Evolutionary conservation across 2,888 invertebrate genomes (phyloP), one percentile per base, ranked within the genome.

Genomic region (Salticus scenicus): DNA sequence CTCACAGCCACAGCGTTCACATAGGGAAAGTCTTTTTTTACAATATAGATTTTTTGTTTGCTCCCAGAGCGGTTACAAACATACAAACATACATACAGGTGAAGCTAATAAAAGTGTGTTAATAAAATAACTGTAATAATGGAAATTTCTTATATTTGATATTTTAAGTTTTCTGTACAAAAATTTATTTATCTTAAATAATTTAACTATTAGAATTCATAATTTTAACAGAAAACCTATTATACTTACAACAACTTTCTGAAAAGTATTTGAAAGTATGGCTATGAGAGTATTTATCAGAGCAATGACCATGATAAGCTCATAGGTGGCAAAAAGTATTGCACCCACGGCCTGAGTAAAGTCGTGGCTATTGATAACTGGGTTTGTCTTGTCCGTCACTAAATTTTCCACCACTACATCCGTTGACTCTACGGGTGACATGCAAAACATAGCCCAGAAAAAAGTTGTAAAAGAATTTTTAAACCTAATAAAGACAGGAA

Each of bases 241-340:
- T 7, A 8, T 64, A 69, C 84, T 71, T 66, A 87, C 87, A 90
- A 91, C 91, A 63, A 95, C 94, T 89, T 93, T 93, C 90, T 94
- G 94, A 90, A 94, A 95, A 0, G 95, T 94, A 89, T 94, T 94
- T 1, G 95, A 94, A 94, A 95, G 95, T 90, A 92, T 91, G n/a
- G 95, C 95, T 89, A 95, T 94, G 57, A 92, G 90, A 95, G 95
- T 95, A 91, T 95, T 95, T 88, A 95, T 91, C 41, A 95, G 93
- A 87, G 95, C 94, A 88, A 95, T 93, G 80, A 94, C 94, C 84
- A 94, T 93, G 89, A 95, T 93, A 30, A 95, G 93, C 91, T 94
- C 94, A 90, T 94, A 95, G 84, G 90, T 92, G 89, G 90, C 89
- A 89, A 91, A 91, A 71, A 92, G 93, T 87, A 94, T 92, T 89